Conservation (phyloP, 2,888 invertebrate genomes). For the Cheilosia pagana region DNA sequence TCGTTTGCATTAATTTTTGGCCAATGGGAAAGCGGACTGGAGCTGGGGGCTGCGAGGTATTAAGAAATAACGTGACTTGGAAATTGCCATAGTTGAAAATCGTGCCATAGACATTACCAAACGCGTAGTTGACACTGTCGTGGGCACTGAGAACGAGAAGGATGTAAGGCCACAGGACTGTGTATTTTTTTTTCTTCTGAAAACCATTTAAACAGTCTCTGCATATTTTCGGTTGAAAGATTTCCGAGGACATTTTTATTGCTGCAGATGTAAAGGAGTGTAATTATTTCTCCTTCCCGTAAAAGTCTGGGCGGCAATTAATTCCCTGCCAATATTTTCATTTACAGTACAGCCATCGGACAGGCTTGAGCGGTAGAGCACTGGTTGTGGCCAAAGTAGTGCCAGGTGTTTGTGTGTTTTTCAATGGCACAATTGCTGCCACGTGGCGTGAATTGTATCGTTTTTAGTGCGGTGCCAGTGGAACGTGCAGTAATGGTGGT, state of each 20-base stretch:
- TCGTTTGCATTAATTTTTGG: slow-evolving; percentile 33
- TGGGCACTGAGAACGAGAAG: too few species aligned
- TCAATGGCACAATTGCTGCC: slow-evolving; percentile 42
- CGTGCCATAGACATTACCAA: slow-evolving; percentile 12
- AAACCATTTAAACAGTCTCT: slow-evolving; percentile 9
- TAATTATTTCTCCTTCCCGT: slow-evolving; percentile 62
- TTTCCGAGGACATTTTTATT: slow-evolving; percentile 53
- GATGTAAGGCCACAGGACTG: background rate
- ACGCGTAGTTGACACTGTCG: slow-evolving; percentile 28
- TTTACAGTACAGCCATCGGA: slow-evolving; percentile 65
- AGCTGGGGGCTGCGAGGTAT: background rate
- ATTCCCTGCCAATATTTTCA: slow-evolving; percentile 65
- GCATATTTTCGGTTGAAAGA: background rate
- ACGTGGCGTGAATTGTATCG: slow-evolving; percentile 67
- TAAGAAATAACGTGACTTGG: slow-evolving; percentile 58
- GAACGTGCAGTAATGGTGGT: slow-evolving; percentile 50
- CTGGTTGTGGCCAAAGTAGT: slow-evolving; percentile 5
- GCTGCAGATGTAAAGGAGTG: slow-evolving; percentile 1
- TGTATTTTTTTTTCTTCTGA: background rate
- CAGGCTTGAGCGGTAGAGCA: slow-evolving; percentile 53
- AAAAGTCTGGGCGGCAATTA: slow-evolving; percentile 65
- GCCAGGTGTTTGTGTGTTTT: slow-evolving; percentile 48
- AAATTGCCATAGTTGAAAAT: slow-evolving; percentile 45
- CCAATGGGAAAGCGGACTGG: background rate
- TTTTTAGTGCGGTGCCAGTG: slow-evolving; percentile 37